These are phyloP conservation scores for Calameuta pallipes DNA, from an alignment of 2,888 invertebrate species.

Conservation along the genomic window DNA sequence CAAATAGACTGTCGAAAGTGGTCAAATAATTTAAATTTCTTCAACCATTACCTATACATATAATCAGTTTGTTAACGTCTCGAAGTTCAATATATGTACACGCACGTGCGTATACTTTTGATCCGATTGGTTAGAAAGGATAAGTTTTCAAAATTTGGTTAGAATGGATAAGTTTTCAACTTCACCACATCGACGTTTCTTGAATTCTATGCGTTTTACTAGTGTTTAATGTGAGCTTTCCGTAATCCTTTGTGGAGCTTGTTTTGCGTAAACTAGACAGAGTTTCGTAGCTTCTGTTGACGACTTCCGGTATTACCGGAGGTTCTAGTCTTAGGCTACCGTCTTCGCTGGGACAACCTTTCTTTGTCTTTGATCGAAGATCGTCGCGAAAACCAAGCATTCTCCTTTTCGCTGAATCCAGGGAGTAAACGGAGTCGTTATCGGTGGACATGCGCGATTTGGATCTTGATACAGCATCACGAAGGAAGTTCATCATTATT, in stretches of 20 bases:
- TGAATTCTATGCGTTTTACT: slow-evolving; percentile 33
- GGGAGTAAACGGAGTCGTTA: slow-evolving; percentile 20
- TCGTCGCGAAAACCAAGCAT: not conserved
- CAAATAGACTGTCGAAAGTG: not conserved
- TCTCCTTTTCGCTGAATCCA: slow-evolving; percentile 11
- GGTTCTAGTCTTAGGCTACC: slow-evolving; percentile 69
- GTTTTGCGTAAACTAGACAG: slow-evolving; percentile 69
- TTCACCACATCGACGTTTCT: not conserved
- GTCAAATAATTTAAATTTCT: not conserved
- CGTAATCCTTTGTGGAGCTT: slow-evolving; percentile 4
- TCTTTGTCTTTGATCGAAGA: not conserved
- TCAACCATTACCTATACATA: not conserved
- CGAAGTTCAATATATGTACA: not conserved
- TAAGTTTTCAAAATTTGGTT: not conserved
- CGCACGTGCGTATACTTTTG: not conserved
- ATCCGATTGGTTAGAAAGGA: not conserved
- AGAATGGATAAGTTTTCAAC: not conserved
- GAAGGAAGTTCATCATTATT: slow-evolving; percentile 16
- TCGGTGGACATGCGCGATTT: slow-evolving; percentile 20
- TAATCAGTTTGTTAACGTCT: not conserved
- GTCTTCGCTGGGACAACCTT: not conserved
- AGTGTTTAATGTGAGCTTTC: slow-evolving; percentile 27
- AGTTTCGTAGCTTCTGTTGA: slow-evolving; percentile 71
- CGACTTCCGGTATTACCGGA: slow-evolving; percentile 70
- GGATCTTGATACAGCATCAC: slow-evolving; percentile 16